phyloP scores from a whole-genome alignment of 2,113 vertebrate species.

The Lethenteron camtschaticum region DNA sequence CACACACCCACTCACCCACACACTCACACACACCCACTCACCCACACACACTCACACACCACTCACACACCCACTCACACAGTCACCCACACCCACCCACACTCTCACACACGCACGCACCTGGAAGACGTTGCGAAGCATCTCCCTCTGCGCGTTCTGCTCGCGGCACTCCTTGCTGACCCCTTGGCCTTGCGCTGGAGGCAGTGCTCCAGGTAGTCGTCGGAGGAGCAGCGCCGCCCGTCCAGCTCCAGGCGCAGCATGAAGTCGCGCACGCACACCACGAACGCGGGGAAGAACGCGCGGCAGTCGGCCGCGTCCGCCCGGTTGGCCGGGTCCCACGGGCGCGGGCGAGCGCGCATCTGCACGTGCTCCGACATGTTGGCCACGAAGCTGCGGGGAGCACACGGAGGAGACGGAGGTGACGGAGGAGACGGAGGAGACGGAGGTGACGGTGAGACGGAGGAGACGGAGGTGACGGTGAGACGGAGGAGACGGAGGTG shows the following conservation, averaged over 20 bases:
- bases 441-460: background rate
- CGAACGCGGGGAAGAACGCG: background rate
- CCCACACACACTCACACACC: too few relatives aligned
- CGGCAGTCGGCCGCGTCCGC: background rate
- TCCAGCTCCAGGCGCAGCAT: background rate
- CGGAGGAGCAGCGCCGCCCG: background rate
- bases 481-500: too few relatives aligned
- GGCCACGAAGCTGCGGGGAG: conserved; percentile 1
- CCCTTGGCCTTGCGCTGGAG: background rate
- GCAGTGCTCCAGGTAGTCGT: conserved; percentile 4
- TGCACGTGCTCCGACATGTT: background rate
- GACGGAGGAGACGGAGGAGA: background rate
- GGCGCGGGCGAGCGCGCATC: background rate
- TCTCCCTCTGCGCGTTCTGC: background rate
- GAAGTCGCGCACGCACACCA: conserved; percentile 1
- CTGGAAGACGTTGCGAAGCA: background rate
- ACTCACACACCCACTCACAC: too few relatives aligned
- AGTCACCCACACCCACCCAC: too few relatives aligned
- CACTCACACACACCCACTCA: too few relatives aligned
- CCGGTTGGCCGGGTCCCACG: background rate
- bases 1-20: too few relatives aligned
- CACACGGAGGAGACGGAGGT: background rate
- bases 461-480: too few relatives aligned
- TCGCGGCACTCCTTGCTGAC: background rate
- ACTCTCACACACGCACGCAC: background rate